phyloP scores from a whole-genome alignment of 2,113 vertebrate genomes.

The Coracopsis vasa region DNA sequence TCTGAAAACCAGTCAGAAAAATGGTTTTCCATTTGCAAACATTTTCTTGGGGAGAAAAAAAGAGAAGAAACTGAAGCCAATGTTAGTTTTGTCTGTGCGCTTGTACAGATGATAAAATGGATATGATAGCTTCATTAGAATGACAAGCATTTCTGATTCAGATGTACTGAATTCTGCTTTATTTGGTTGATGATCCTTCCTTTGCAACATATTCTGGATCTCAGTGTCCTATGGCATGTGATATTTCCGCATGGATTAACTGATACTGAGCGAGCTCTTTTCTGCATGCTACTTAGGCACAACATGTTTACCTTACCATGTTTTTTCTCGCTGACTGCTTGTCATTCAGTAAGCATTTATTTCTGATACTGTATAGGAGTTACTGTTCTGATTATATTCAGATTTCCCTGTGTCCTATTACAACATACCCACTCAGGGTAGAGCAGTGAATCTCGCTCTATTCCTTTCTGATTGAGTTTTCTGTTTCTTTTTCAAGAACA shows the following conservation, averaged over 20 bases:
- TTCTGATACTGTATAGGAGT: not conserved
- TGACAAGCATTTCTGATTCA: not conserved
- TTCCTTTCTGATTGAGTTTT: not conserved
- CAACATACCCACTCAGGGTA: not conserved
- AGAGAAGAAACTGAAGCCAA: not conserved
- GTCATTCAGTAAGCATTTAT: not conserved
- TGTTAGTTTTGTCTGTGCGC: not conserved
- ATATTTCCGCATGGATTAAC: not conserved
- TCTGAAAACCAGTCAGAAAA: not conserved
- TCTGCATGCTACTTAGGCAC: not conserved
- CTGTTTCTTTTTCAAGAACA: not conserved
- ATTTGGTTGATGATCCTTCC: not conserved
- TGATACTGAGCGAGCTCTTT: not conserved
- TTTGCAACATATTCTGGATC: not conserved
- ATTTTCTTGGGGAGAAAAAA: not conserved
- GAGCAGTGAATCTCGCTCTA: not conserved
- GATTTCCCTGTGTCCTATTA: not conserved
- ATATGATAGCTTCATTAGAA: not conserved
- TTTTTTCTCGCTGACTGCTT: not conserved
- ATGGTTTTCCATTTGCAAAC: not conserved
- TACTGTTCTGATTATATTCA: not conserved
- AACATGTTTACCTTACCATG: not conserved
- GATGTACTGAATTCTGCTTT: not conserved
- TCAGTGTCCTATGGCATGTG: not conserved
- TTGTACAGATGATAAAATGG: not conserved